Conservation (phyloP, 1,140 invertebrate genomes). For the Eumaeus atala region DNA sequence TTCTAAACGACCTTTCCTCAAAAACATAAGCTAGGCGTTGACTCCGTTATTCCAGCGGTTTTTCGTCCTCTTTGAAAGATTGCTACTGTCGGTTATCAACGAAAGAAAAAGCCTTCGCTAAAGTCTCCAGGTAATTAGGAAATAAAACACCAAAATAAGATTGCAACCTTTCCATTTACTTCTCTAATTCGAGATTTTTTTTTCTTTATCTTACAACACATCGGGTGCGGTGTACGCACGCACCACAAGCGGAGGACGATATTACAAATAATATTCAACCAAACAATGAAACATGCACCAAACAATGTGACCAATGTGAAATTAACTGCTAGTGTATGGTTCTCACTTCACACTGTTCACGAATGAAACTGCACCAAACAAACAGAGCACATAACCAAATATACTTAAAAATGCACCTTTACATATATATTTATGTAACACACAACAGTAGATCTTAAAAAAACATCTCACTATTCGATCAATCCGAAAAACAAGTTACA, state of each 20-base stretch:
- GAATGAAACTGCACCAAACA: background rate
- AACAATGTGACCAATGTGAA: too few species aligned
- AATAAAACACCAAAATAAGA: slow-evolving; percentile 21
- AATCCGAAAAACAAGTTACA: background rate
- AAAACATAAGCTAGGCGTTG: too few species aligned
- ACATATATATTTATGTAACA: background rate
- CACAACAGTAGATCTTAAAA: background rate
- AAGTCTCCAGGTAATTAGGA: background rate
- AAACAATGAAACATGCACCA: background rate
- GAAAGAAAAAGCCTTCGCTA: slow-evolving; percentile 13
- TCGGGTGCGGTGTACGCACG: background rate
- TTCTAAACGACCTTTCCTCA: too few species aligned
- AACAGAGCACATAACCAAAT: slow-evolving; percentile 2
- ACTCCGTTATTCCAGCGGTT: too few species aligned
- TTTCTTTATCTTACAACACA: slow-evolving; percentile 16
- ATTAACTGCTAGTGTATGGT: too few species aligned
- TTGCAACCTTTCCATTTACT: slow-evolving; percentile 15
- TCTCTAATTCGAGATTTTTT: slow-evolving; percentile 25
- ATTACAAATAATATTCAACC: background rate
- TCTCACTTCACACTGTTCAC: too few species aligned
- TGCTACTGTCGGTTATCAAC: too few species aligned
- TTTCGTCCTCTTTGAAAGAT: too few species aligned
- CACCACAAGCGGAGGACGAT: slow-evolving; percentile 2
- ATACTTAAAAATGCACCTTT: background rate
- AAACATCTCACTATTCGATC: background rate